phyloP scores from a whole-genome alignment of 2,888 invertebrate genomes.

The Heliconius aoede region DNA sequence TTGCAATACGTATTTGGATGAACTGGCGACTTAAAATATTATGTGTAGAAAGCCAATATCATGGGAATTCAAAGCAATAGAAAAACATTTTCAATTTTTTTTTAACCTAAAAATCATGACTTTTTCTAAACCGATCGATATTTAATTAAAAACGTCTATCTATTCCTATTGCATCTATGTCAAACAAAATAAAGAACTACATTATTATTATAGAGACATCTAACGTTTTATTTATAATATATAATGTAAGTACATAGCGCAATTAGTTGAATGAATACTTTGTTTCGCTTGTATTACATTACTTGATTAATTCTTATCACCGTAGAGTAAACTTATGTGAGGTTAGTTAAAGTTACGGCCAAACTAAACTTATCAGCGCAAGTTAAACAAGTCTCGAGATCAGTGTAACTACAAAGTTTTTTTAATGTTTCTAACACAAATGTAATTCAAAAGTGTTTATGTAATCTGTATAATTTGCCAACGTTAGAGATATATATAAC shows the following conservation, averaged over 20 bases:
- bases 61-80: background rate
- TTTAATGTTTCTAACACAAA: background rate
- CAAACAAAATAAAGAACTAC: no score
- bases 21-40: background rate
- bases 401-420: constrained; percentile 9
- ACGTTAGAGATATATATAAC: no score
- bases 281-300: background rate
- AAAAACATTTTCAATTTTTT: background rate
- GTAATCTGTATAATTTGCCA: no score
- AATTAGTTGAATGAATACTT: background rate
- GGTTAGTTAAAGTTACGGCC: constrained; percentile 14
- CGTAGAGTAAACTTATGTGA: constrained; percentile 5
- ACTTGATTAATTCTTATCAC: constrained; percentile 16
- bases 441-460: background rate
- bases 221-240: background rate
- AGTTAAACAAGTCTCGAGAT: background rate
- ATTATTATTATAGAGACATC: no score
- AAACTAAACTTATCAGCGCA: background rate
- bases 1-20: background rate
- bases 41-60: background rate
- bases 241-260: background rate
- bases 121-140: no score
- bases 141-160: no score
- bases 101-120: background rate
- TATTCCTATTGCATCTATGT: no score